Percentiles rank a stretch among this genome's conserved stretches.
phyloP scores from a whole-genome alignment of 1,140 invertebrate genomes.

The Saccostrea glomerata region DNA sequence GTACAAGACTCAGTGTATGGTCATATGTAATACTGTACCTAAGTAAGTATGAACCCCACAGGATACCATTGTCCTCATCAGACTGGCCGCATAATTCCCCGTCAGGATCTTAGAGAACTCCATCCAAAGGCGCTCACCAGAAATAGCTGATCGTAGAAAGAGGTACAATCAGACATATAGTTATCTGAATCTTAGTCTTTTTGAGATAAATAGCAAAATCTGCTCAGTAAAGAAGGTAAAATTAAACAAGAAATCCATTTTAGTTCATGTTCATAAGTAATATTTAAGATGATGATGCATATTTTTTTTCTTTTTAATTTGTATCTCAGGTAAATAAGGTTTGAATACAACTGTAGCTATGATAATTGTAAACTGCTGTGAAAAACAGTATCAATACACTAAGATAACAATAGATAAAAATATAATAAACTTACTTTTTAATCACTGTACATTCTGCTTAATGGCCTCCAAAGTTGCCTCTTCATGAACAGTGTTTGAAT shows the following conservation, averaged over 20 bases:
- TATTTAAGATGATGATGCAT: no score
- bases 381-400: no score
- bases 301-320: no score
- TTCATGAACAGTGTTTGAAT: constrained; percentile 87
- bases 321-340: no score
- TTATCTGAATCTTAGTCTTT: neutral
- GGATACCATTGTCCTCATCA: constrained; percentile 89
- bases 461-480: constrained; percentile 88
- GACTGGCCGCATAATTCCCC: constrained; percentile 88
- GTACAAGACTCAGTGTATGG: neutral
- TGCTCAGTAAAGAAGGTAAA: neutral
- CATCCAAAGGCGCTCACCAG: constrained; percentile 97
- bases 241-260: no score
- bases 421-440: constrained; percentile 78
- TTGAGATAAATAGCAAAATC: neutral
- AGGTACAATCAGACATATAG: neutral
- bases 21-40: constrained; percentile 80
- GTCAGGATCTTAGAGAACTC: constrained; percentile 95
- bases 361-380: no score
- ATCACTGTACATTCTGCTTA: constrained; percentile 88
- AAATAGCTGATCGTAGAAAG: constrained; percentile 83
- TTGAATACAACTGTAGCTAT: no score
- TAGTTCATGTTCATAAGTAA: no score
- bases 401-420: no score
- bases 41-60: constrained; percentile 87